Evolutionary conservation across 2,888 invertebrate species (phyloP), one percentile per base, ranked within the genome.

Genomic region (Trichopria drosophilae): DNA sequence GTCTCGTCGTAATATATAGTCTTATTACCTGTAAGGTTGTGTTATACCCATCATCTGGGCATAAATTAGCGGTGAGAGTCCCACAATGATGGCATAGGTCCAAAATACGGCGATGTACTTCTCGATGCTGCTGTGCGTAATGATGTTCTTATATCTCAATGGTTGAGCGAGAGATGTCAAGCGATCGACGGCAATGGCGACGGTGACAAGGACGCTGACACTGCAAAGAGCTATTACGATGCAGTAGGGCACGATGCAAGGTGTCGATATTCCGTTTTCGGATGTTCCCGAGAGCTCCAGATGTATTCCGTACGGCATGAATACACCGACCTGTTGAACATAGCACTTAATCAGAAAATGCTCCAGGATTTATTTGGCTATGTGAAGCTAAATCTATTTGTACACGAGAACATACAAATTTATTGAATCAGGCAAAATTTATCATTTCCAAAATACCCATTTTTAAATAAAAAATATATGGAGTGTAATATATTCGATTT

Each of bases 151-250:
- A 71, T 84, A 84, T 41, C 82, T 74, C 37, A 84, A 72, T 0
- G 84, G 84, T 52, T 82, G 80, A 3, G 82, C 81, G 16, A 84
- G 75, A 3, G 83, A 82, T 1, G 82, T 82, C 60, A 82, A 79
- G 41, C 84, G 71, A 64, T 84, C 84, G 22, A 82, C 79, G 1
- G 84, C 83, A 42, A 84, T 83, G 16, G 83, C 82, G 1, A 83
- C 81, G 63, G 82, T 80, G 36, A 82, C 81, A 42, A 84, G 69
- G 32, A 84, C 79, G 50, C 81, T 83, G 20, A 82, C 83, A 59
- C 81, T 81, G 64, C 82, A 82, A 53, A 82, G 75, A 9, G 80
- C 78, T 51, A 82, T 81, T 26, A 80, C 78, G 15, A 82, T 74
- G 58, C 82, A 81, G 62, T 82, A 83, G 37, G 82, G 82, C 16